Evolutionary conservation across 1,140 invertebrate species (phyloP).

Genomic region (Ips nitidus): DNA sequence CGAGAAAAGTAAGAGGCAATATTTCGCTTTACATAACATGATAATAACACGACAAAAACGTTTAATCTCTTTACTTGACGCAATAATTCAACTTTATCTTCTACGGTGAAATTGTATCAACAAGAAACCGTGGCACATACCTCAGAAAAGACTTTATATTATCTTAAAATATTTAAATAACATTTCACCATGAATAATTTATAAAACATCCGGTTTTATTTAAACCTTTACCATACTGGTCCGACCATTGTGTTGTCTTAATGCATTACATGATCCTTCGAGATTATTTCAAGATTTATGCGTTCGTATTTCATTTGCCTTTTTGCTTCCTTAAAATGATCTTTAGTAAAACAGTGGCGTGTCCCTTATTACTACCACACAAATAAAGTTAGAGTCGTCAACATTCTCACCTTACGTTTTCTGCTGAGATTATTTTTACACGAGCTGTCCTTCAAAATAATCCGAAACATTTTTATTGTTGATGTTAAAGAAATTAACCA

Average conservation of each 20-base stretch:
- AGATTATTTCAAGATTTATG: constrained; percentile 33
- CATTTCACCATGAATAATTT: constrained; percentile 37
- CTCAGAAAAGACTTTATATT: constrained; percentile 8
- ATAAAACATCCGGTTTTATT: constrained; percentile 33
- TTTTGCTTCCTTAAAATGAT: constrained; percentile 9
- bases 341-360: constrained; percentile 7
- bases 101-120: background rate
- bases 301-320: constrained; percentile 23
- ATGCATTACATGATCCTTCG: constrained; percentile 33
- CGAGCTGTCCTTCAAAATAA: background rate
- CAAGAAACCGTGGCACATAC: background rate
- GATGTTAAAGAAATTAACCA: constrained; percentile 27
- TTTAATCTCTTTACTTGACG: background rate
- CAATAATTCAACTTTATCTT: constrained; percentile 5
- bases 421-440: too few species aligned
- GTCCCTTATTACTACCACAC: background rate
- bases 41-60: too few species aligned
- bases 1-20: too few species aligned
- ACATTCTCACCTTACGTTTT: background rate
- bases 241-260: constrained; percentile 34
- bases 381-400: too few species aligned
- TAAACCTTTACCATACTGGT: constrained; percentile 18
- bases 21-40: too few species aligned
- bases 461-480: constrained; percentile 21
- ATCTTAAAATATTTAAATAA: constrained; percentile 27